These are phyloP conservation scores for Lophius americanus DNA, from an alignment of 2,797 vertebrate genomes.

Conservation along the genomic window DNA sequence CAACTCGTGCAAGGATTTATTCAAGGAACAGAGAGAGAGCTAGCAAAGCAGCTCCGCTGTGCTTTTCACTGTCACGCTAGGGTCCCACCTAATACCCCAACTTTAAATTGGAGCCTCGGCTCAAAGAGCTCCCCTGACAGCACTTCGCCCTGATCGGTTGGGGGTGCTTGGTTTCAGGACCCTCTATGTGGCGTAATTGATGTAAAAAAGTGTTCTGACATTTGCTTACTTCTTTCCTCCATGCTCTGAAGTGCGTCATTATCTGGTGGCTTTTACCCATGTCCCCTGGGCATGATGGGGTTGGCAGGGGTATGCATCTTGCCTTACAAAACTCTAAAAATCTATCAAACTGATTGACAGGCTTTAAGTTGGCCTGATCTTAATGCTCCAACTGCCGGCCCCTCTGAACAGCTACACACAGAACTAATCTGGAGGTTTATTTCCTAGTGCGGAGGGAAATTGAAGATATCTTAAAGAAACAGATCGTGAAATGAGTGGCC, in stretches of 20 bases:
- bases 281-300: conserved; percentile 43
- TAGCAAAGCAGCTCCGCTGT: conserved; percentile 43
- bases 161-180: conserved; percentile 39
- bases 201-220: conserved; percentile 73
- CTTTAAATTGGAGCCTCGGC: conserved; percentile 75
- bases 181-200: conserved; percentile 70
- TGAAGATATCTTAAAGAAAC: conserved; percentile 82
- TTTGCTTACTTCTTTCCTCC: conserved; percentile 42
- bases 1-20: conserved; percentile 46
- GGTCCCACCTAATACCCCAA: conserved; percentile 76
- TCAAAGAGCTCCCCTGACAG: conserved; percentile 71
- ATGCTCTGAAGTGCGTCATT: conserved; percentile 64
- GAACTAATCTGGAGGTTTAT: conserved; percentile 76
- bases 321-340: conserved; percentile 40
- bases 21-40: conserved; percentile 48
- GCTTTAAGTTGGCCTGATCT: conserved; percentile 62
- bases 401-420: conserved; percentile 55
- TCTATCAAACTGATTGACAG: conserved; percentile 70
- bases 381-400: conserved; percentile 42
- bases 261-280: conserved; percentile 66
- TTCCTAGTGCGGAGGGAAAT: conserved; percentile 58
- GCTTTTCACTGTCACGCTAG: conserved; percentile 66
- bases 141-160: conserved; percentile 50
- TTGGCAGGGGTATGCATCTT: background rate
- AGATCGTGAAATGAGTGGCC: conserved; percentile 79